Base-by-base conservation (phyloP, 2,888 invertebrate genomes). In the Carcina quercana region DNA sequence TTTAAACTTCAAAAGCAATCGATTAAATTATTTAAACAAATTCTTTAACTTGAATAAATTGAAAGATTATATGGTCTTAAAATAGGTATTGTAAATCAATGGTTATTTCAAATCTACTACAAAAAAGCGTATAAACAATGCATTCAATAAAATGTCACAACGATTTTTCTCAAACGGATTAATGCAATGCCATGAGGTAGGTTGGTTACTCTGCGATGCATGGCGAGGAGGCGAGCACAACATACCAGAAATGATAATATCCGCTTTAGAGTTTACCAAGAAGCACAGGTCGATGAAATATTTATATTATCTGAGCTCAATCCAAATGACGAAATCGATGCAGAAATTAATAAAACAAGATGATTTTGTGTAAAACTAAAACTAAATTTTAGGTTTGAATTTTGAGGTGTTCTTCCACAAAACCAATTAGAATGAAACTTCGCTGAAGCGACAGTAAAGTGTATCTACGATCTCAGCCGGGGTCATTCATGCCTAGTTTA, bases 231-330 rank as follows among this genome's bases (percentile, higher is more conserved):
- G 61, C 74, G n/a, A n/a, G n/a, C n/a, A n/a, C n/a, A n/a, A 75
- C 76, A 73, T 73, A 75, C 76, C 80, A 74, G 60, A 73, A 69
- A 75, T 71, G 69, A 76, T 64, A 63, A 59, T 59, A 66, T 75
- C 82, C 83, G 83, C 83, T 65, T 69, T 72, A 83, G 83, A 83
- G 83, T 83, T 79, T 70, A 82, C 83, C 83, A 83, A 83, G 83
- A 83, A 82, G 83, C 82, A 75, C 56, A 72, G 66, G 68, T 72
- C 71, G 69, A 71, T 71, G 67, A 55, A 54, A 56, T 42, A 46
- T 48, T 53, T 41, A 37, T 35, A 37, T 43, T 34, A 51, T 49
- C 53, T 51, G 45, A 57, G 45, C 44, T 50, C 34, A 43, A 50
- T 43, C 51, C 40, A 51, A 56, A 50, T 50, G 48, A 59, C 56